Percentiles rank a stretch among this genome's conserved stretches.
phyloP scores from a whole-genome alignment of 2,888 invertebrate genomes.

The Machimus rusticus region DNA sequence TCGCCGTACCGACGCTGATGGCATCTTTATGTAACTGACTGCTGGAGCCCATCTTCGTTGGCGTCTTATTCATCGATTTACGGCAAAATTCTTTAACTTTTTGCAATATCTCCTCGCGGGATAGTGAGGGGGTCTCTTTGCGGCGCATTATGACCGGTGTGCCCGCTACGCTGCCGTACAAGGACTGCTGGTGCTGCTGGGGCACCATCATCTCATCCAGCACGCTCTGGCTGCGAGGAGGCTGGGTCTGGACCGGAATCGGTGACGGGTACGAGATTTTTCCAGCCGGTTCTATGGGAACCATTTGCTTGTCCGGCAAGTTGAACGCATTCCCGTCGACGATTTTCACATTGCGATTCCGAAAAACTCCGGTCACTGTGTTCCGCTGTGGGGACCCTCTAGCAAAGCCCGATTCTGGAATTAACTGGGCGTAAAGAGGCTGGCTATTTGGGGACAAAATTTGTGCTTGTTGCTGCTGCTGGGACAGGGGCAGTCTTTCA shows the following conservation, averaged over 20 bases:
- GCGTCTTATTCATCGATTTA: slow-evolving; percentile 58
- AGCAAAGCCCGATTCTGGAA: slow-evolving; percentile 53
- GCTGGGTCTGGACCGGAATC: slow-evolving; percentile 40
- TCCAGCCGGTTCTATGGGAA: slow-evolving; percentile 27
- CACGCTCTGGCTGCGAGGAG: slow-evolving; percentile 59
- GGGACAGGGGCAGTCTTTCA: slow-evolving; percentile 46
- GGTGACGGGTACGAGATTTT: not conserved
- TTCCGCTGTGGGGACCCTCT: slow-evolving; percentile 59
- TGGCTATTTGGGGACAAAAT: slow-evolving; percentile 42
- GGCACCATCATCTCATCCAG: slow-evolving; percentile 54
- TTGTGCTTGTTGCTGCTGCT: slow-evolving; percentile 9
- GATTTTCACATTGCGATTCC: slow-evolving; percentile 55
- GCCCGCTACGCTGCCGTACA: slow-evolving; percentile 52
- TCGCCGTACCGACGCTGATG: not conserved
- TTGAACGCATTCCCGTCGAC: slow-evolving; percentile 53
- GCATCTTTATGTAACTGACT: slow-evolving; percentile 52
- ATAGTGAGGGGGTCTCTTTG: slow-evolving; percentile 49
- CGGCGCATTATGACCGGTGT: slow-evolving; percentile 49
- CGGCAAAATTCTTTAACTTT: slow-evolving; percentile 62
- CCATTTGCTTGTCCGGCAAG: slow-evolving; percentile 44
- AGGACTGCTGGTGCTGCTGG: slow-evolving; percentile 53
- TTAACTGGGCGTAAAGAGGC: slow-evolving; percentile 48
- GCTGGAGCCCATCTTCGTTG: slow-evolving; percentile 48
- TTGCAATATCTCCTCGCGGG: slow-evolving; percentile 60
- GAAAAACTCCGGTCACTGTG: slow-evolving; percentile 56